phyloP scores from a whole-genome alignment of 2,888 invertebrate species.

The Tyria jacobaeae region DNA sequence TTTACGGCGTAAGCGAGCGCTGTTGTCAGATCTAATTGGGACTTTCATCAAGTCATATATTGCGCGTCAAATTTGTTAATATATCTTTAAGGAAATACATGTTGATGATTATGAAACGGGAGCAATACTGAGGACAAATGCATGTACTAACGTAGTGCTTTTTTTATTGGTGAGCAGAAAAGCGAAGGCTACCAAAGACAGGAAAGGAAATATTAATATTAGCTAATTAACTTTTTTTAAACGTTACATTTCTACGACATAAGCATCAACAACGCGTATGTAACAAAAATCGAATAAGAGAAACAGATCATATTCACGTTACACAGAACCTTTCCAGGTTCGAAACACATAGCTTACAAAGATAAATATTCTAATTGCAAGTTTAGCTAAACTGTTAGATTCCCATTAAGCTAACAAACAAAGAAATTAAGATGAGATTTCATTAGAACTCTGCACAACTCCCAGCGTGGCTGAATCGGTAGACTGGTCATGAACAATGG shows the following conservation, averaged over 20 bases:
- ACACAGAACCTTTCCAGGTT: not conserved
- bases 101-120: constrained; percentile 5
- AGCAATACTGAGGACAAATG: not conserved
- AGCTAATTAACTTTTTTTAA: not conserved
- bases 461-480: constrained; percentile 43
- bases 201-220: too few species aligned
- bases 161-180: too few species aligned
- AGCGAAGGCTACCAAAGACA: too few species aligned
- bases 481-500: constrained; percentile 66
- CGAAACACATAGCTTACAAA: not conserved
- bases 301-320: not conserved
- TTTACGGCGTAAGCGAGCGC: constrained; percentile 32
- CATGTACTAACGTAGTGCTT: too few species aligned
- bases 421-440: constrained; percentile 43
- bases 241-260: not conserved
- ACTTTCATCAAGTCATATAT: constrained; percentile 40
- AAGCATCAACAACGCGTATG: too few species aligned
- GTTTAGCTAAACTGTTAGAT: constrained; percentile 1
- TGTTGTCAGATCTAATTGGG: constrained; percentile 56
- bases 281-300: too few species aligned
- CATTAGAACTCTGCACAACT: constrained; percentile 39
- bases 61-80: constrained; percentile 31
- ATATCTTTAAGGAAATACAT: constrained; percentile 21
- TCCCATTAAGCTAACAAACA: constrained; percentile 34
- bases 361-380: not conserved